Evolutionary conservation across 2,888 invertebrate species (phyloP).

Genomic region (Hypselothyrea guttata): DNA sequence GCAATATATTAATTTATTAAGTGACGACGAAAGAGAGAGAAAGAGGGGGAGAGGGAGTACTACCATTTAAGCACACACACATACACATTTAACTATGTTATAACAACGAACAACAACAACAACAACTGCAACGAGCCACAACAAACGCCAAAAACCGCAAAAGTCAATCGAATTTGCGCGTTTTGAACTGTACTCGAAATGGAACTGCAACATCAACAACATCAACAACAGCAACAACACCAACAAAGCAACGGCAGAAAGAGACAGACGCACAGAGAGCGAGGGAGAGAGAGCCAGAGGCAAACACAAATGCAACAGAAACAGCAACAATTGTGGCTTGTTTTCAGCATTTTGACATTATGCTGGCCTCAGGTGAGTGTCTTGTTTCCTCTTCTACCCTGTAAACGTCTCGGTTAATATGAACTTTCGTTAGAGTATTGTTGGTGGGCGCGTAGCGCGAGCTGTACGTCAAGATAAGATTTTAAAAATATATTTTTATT

Average conservation of each 20-base stretch:
- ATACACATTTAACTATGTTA: conserved; percentile 10
- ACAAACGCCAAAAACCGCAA: not conserved
- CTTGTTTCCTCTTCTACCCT: conserved; percentile 11
- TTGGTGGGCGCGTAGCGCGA: too few relatives aligned
- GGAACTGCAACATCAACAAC: conserved; percentile 32
- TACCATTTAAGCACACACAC: conserved; percentile 10
- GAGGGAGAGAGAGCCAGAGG: too few relatives aligned
- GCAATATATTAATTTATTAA: conserved; percentile 23
- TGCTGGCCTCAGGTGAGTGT: conserved; percentile 52
- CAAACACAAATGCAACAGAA: conserved; percentile 30
- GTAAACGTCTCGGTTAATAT: too few relatives aligned
- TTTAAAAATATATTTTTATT: too few relatives aligned
- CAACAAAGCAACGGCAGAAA: conserved; percentile 18
- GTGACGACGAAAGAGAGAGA: conserved; percentile 10
- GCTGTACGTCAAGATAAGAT: too few relatives aligned
- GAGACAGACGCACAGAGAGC: too few relatives aligned
- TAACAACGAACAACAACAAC: conserved; percentile 17
- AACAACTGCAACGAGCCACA: conserved; percentile 15
- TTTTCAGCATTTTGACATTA: conserved; percentile 50
- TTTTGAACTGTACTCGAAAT: conserved; percentile 32
- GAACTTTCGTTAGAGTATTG: too few relatives aligned
- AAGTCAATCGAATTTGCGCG: conserved; percentile 17
- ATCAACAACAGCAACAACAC: conserved; percentile 9
- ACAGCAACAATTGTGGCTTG: conserved; percentile 29
- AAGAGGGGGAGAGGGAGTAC: not conserved